phyloP scores from a whole-genome alignment of 2,797 vertebrate genomes.

The Heteromormyrus szaboi region DNA sequence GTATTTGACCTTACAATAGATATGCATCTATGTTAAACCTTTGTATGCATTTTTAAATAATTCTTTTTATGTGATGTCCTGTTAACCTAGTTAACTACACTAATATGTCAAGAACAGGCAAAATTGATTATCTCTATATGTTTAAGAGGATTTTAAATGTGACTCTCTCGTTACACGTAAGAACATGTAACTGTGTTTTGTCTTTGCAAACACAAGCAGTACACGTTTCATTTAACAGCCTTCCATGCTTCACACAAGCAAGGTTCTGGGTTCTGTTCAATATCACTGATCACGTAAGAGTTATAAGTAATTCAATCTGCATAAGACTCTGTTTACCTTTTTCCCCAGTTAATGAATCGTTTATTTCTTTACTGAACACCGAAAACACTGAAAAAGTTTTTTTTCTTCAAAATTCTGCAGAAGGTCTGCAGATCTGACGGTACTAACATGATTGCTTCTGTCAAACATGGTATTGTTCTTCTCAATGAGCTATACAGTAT shows the following conservation, averaged over 20 bases:
- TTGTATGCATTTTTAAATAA: not conserved
- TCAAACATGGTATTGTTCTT: conserved; percentile 6
- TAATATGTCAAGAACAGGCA: not conserved
- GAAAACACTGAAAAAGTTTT: not conserved
- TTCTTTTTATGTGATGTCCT: not conserved
- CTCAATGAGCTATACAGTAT: not conserved
- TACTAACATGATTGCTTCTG: not conserved
- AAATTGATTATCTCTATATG: not conserved
- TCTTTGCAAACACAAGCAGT: not conserved
- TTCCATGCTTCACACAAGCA: not conserved
- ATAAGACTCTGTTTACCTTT: not conserved
- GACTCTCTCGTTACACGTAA: not conserved
- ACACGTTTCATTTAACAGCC: not conserved
- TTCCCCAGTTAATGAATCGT: not conserved
- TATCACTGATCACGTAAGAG: not conserved
- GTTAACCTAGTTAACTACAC: not conserved
- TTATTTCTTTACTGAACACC: not conserved
- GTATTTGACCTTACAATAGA: not conserved
- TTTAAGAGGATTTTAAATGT: not conserved
- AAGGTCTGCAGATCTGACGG: not conserved
- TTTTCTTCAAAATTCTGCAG: not conserved
- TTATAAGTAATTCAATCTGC: not conserved
- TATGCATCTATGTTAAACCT: not conserved
- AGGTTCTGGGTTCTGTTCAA: not conserved
- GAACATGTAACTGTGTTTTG: not conserved